Percentiles rank a stretch among this genome's conserved stretches.
These are phyloP conservation scores for Gallinago nigripennis DNA, from an alignment of 2,797 vertebrate species.

Conservation along the genomic window DNA sequence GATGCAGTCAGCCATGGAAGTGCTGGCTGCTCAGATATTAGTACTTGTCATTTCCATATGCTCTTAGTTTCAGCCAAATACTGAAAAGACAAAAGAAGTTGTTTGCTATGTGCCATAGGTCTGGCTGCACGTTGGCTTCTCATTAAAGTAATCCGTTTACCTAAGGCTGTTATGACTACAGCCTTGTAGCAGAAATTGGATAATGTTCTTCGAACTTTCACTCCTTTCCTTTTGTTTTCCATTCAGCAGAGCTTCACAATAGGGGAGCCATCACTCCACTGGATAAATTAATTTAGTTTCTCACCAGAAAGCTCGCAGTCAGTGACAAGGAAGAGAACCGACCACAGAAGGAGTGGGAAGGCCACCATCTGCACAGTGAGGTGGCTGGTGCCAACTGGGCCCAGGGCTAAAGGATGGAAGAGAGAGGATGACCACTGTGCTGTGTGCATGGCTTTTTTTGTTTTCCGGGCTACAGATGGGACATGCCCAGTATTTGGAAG, in stretches of 20 bases:
- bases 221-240: neutral
- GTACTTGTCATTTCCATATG: neutral
- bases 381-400: constrained; percentile 50
- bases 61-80: neutral
- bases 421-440: neutral
- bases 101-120: neutral
- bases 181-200: neutral
- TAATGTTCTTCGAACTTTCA: neutral
- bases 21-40: neutral
- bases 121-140: neutral
- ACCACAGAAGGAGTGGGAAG: constrained; percentile 59
- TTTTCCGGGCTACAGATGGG: constrained; percentile 3
- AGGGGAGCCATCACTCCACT: constrained; percentile 19
- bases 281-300: constrained; percentile 67
- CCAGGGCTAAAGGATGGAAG: constrained; percentile 12
- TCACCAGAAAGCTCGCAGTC: constrained; percentile 67
- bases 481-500: neutral
- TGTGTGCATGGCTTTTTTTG: neutral
- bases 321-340: constrained; percentile 52
- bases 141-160: neutral
- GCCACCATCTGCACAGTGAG: constrained; percentile 72
- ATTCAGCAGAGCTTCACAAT: neutral
- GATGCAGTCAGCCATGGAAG: neutral
- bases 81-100: neutral
- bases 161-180: neutral